These are phyloP conservation scores for Cotesia glomerata DNA, from an alignment of 1,140 invertebrate species.

Conservation along the genomic window DNA sequence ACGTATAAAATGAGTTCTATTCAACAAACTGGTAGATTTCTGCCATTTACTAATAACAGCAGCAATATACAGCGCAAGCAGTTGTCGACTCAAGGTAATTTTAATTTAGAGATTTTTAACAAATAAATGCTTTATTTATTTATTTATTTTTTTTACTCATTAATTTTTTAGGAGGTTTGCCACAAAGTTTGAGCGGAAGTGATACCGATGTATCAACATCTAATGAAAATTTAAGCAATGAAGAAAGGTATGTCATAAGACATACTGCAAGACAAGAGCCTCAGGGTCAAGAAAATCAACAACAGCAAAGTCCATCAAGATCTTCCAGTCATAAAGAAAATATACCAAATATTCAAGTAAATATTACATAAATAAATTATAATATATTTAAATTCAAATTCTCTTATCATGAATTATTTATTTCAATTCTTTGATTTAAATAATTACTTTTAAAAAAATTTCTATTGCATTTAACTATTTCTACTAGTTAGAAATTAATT, in stretches of 20 bases:
- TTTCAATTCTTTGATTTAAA: neutral
- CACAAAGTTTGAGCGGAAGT: slow-evolving; percentile 81
- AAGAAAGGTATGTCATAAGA: slow-evolving; percentile 82
- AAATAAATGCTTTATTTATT: slow-evolving; percentile 25
- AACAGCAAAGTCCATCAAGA: slow-evolving; percentile 64
- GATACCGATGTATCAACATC: slow-evolving; percentile 91
- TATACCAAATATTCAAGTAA: slow-evolving; percentile 63
- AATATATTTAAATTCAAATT: neutral
- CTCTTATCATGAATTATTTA: neutral
- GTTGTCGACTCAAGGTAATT: slow-evolving; percentile 59
- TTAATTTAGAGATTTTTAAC: slow-evolving; percentile 10
- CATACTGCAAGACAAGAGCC: slow-evolving; percentile 88
- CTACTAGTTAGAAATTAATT: too few relatives aligned
- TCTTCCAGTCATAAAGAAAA: slow-evolving; percentile 63
- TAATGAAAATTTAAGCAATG: slow-evolving; percentile 86
- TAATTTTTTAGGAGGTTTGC: slow-evolving; percentile 64
- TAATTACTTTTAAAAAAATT: too few relatives aligned
- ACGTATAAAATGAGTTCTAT: slow-evolving; percentile 61
- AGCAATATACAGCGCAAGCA: slow-evolving; percentile 61
- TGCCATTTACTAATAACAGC: slow-evolving; percentile 58
- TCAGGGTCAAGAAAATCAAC: slow-evolving; percentile 85
- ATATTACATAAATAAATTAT: neutral
- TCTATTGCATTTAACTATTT: too few relatives aligned
- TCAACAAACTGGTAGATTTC: slow-evolving; percentile 62
- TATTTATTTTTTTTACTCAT: slow-evolving; percentile 20